Evolutionary conservation across 2,888 invertebrate genomes (phyloP).

Genomic region (Sarcophaga caerulescens): DNA sequence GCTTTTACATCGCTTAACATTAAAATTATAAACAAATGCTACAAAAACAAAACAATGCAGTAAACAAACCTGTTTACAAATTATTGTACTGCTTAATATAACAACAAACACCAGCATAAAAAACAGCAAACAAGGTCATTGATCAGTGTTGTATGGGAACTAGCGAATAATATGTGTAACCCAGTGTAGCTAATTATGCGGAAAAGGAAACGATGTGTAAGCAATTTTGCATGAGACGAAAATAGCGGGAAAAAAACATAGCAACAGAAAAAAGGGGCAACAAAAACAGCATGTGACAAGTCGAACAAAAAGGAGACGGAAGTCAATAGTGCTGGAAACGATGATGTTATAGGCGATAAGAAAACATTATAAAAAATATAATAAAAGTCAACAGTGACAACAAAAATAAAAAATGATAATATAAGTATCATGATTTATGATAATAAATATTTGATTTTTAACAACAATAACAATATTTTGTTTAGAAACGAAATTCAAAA

Average conservation of each 20-base stretch:
- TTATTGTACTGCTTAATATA: too few species aligned
- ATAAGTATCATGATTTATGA: too few species aligned
- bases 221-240: constrained; percentile 44
- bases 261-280: not conserved
- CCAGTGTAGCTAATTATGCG: constrained; percentile 42
- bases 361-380: constrained; percentile 12
- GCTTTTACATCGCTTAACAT: too few species aligned
- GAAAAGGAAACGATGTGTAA: constrained; percentile 54
- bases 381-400: not conserved
- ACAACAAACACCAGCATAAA: too few species aligned
- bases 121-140: too few species aligned
- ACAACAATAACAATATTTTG: too few species aligned
- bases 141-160: too few species aligned
- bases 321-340: constrained; percentile 12
- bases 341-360: constrained; percentile 9
- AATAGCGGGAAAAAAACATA: constrained; percentile 2
- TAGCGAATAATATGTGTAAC: not conserved
- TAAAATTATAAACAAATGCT: too few species aligned
- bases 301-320: not conserved
- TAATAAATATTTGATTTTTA: too few species aligned
- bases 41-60: too few species aligned
- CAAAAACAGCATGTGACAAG: not conserved
- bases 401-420: not conserved
- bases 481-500: too few species aligned
- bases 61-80: too few species aligned